phyloP scores from a whole-genome alignment of 2,888 invertebrate species.

The Cryptus viduatorius region DNA sequence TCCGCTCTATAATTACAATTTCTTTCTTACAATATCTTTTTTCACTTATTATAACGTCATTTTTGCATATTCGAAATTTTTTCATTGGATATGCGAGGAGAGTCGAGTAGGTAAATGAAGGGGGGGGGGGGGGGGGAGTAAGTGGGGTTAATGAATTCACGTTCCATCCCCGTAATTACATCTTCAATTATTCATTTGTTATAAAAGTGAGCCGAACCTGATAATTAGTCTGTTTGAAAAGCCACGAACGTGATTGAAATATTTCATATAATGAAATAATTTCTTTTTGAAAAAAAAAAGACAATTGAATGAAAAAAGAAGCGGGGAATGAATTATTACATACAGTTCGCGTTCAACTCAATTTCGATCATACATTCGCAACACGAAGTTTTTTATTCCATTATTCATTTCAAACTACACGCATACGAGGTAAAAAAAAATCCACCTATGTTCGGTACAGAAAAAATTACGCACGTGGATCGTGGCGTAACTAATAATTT shows the following conservation, averaged over 20 bases:
- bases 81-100: too few species aligned
- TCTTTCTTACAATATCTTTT: conserved; percentile 10
- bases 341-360: neutral
- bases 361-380: neutral
- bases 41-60: conserved; percentile 15
- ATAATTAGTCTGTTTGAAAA: conserved; percentile 14
- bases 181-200: too few species aligned
- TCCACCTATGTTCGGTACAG: neutral
- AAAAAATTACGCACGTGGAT: neutral
- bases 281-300: conserved; percentile 1
- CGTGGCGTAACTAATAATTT: neutral
- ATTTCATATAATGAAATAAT: neutral
- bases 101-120: too few species aligned
- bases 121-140: too few species aligned
- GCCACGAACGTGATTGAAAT: neutral
- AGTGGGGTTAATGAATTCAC: too few species aligned
- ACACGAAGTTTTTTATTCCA: neutral
- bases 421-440: neutral
- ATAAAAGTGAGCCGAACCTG: neutral
- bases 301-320: neutral
- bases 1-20: conserved; percentile 39
- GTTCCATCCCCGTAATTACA: too few species aligned
- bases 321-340: neutral
- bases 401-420: neutral
- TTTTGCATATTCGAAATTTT: neutral